A percentile compares a stretch with the other conserved stretches of the same genome.
These are phyloP conservation scores for Drosophila antonietae DNA, from an alignment of 2,888 invertebrate species.

Conservation along the genomic window DNA sequence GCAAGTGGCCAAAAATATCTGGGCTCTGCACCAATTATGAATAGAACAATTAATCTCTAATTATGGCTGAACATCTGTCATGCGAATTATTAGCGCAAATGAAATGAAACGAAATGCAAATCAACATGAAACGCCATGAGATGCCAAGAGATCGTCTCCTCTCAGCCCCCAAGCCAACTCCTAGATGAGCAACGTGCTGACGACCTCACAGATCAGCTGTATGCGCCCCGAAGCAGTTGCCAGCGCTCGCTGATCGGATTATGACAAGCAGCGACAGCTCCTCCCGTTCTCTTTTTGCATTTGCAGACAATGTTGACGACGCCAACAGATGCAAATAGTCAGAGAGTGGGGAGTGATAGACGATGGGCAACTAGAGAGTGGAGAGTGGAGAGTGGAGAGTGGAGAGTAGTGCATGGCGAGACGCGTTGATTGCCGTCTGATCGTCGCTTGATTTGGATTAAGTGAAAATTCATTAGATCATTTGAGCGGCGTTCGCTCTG, in stretches of 20 bases:
- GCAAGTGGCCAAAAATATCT: conserved; percentile 76
- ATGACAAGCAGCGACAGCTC: conserved; percentile 76
- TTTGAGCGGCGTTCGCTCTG: conserved; percentile 54
- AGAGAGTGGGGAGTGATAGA: conserved; percentile 7
- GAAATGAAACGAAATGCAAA: conserved; percentile 63
- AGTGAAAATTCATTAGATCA: conserved; percentile 79
- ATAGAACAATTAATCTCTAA: conserved; percentile 84
- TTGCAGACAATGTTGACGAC: conserved; percentile 68
- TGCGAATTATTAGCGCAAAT: conserved; percentile 74
- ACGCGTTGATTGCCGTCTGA: conserved; percentile 65
- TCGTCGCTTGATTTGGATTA: conserved; percentile 80
- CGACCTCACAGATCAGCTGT: conserved; percentile 67
- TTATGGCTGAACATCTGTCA: conserved; percentile 83
- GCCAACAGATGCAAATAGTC: conserved; percentile 70
- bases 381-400: conserved; percentile 1
- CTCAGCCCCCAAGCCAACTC: not conserved
- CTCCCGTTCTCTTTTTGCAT: conserved; percentile 31
- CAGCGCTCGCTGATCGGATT: conserved; percentile 76
- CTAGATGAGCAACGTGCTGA: conserved; percentile 41
- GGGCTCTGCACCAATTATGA: conserved; percentile 70
- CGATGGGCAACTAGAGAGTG: conserved; percentile 18
- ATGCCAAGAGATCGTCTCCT: not conserved
- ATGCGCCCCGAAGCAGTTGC: conserved; percentile 6
- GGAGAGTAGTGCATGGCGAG: conserved; percentile 11
- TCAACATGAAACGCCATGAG: conserved; percentile 53